These are phyloP conservation scores for Calidris pugnax DNA, from an alignment of 2,113 vertebrate genomes.

Conservation along the genomic window DNA sequence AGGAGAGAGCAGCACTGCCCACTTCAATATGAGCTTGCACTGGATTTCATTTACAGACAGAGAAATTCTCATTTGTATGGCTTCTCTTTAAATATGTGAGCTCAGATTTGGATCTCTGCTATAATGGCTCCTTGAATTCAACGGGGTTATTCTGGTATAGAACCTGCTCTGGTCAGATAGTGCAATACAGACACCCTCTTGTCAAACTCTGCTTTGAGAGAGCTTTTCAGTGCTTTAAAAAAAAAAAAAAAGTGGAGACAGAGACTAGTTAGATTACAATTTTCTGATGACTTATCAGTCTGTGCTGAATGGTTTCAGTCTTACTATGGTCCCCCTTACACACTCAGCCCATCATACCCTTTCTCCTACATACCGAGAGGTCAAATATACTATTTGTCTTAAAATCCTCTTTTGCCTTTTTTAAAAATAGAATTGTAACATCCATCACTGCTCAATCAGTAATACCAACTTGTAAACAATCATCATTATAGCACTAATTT, in stretches of 20 bases:
- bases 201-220: not conserved
- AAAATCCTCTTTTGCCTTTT: not conserved
- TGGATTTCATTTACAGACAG: not conserved
- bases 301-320: not conserved
- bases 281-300: not conserved
- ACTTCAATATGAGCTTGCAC: not conserved
- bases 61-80: not conserved
- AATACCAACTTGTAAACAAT: not conserved
- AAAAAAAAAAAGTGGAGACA: not conserved
- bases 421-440: not conserved
- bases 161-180: not conserved
- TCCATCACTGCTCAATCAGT: not conserved
- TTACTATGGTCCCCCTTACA: not conserved
- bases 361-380: not conserved
- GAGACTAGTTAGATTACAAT: not conserved
- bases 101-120: not conserved
- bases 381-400: not conserved
- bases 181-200: not conserved
- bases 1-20: not conserved
- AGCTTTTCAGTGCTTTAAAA: not conserved
- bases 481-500: not conserved
- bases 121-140: not conserved
- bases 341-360: not conserved
- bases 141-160: not conserved
- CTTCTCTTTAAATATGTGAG: not conserved